These are phyloP conservation scores for Ptilorrhoa leucosticta DNA, from an alignment of 2,113 vertebrate species.

Conservation along the genomic window DNA sequence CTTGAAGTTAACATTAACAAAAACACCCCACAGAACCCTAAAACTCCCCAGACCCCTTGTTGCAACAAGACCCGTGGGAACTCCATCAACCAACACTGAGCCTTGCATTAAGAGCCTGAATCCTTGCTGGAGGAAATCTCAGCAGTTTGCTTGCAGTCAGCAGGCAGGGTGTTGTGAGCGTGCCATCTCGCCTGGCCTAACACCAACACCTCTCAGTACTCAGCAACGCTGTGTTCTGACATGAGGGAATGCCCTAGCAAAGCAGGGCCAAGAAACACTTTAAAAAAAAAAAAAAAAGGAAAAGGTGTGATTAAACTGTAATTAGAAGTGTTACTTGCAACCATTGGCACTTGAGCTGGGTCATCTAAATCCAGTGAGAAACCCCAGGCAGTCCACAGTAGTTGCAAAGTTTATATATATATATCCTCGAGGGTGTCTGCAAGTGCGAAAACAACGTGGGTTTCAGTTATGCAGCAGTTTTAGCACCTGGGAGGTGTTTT, in stretches of 20 bases:
- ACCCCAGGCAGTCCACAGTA: neutral
- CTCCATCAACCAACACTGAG: neutral
- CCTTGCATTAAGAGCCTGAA: neutral
- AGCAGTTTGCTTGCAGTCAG: neutral
- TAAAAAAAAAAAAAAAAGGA: too few relatives aligned
- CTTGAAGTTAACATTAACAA: neutral
- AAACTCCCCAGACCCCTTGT: neutral
- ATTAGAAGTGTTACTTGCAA: neutral
- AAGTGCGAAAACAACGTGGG: neutral
- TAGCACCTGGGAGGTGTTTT: neutral
- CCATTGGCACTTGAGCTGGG: neutral
- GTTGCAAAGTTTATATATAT: neutral
- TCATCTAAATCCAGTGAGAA: neutral
- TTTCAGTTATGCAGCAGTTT: neutral
- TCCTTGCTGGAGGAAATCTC: neutral
- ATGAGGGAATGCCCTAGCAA: neutral
- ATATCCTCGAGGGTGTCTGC: neutral
- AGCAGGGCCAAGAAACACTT: neutral
- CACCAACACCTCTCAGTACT: neutral
- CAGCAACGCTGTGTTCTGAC: neutral
- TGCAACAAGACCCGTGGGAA: neutral
- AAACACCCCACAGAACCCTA: neutral
- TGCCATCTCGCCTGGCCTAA: accelerated
- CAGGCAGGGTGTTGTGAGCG: neutral
- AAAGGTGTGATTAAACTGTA: neutral